phyloP scores from a whole-genome alignment of 1,140 invertebrate species.

The Scaptomyza hsui region DNA sequence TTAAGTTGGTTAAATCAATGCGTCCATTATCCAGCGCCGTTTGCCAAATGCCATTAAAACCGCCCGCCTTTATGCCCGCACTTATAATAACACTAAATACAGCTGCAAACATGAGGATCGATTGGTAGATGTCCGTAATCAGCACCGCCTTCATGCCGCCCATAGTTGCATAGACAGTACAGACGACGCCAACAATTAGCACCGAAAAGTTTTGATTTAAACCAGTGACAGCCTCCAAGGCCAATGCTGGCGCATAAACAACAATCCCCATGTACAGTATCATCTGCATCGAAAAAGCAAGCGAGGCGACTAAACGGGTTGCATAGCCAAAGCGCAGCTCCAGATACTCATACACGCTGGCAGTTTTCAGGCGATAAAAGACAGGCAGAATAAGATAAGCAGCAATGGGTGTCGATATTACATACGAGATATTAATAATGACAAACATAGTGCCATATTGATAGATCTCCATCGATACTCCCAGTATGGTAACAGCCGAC shows the following conservation, averaged over 20 bases:
- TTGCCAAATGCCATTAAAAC: constrained; percentile 87
- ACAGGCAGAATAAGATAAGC: constrained; percentile 94
- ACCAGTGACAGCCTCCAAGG: constrained; percentile 93
- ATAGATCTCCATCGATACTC: constrained; percentile 94
- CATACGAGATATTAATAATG: constrained; percentile 92
- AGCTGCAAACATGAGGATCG: constrained; percentile 90
- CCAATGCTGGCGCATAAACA: constrained; percentile 95
- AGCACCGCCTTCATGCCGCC: constrained; percentile 96
- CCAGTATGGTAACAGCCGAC: constrained; percentile 95
- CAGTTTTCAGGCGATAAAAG: constrained; percentile 93
- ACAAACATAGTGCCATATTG: constrained; percentile 93
- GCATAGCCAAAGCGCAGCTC: constrained; percentile 91
- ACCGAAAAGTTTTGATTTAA: constrained; percentile 90
- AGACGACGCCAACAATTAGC: constrained; percentile 90
- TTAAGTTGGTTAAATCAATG: constrained; percentile 86
- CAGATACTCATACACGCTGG: constrained; percentile 96
- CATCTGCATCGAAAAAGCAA: constrained; percentile 92
- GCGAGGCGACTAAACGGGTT: constrained; percentile 89
- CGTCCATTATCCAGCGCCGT: constrained; percentile 88
- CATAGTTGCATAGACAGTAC: constrained; percentile 93
- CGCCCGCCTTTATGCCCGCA: constrained; percentile 87
- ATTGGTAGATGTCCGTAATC: constrained; percentile 94
- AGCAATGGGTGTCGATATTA: constrained; percentile 91
- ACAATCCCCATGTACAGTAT: constrained; percentile 96
- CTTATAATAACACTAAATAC: constrained; percentile 90